These are phyloP conservation scores for Zophobas atratus DNA, from an alignment of 1,140 invertebrate genomes.

Conservation along the genomic window DNA sequence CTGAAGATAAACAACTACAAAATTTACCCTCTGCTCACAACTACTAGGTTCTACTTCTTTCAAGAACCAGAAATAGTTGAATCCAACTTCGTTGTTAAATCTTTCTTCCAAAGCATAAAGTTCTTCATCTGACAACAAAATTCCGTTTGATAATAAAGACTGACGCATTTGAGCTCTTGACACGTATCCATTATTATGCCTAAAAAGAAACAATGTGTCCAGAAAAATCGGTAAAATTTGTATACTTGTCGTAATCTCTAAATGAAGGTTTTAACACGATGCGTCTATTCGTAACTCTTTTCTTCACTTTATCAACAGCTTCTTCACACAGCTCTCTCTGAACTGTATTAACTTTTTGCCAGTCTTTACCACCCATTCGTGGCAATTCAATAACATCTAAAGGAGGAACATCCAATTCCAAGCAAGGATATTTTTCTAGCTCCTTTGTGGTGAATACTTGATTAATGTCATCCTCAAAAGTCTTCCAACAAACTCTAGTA, in stretches of 20 bases:
- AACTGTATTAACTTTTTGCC: slow-evolving; percentile 67
- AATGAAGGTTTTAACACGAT: slow-evolving; percentile 77
- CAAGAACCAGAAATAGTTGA: slow-evolving; percentile 78
- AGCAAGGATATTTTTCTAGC: slow-evolving; percentile 76
- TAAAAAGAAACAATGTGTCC: slow-evolving; percentile 59
- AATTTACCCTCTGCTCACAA: slow-evolving; percentile 64
- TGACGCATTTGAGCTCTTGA: slow-evolving; percentile 77
- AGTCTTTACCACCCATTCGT: slow-evolving; percentile 68
- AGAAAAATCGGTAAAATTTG: slow-evolving; percentile 7
- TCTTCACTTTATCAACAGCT: slow-evolving; percentile 70
- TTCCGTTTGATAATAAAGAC: slow-evolving; percentile 74
- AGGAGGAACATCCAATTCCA: slow-evolving; percentile 68
- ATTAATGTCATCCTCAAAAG: slow-evolving; percentile 81
- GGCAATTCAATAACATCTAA: slow-evolving; percentile 68
- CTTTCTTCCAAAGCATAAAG: slow-evolving; percentile 76
- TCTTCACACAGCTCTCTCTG: slow-evolving; percentile 72
- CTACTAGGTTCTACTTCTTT: slow-evolving; percentile 71
- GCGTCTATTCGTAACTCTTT: slow-evolving; percentile 69
- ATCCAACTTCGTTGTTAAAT: slow-evolving; percentile 79
- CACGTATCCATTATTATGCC: slow-evolving; percentile 79
- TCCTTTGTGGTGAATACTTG: slow-evolving; percentile 79
- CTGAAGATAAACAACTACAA: slow-evolving; percentile 1
- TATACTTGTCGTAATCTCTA: slow-evolving; percentile 77
- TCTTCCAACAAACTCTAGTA: slow-evolving; percentile 76
- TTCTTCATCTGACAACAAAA: slow-evolving; percentile 76